Evolutionary conservation across 1,140 invertebrate genomes (phyloP).

Genomic region (Pseudomyrmex cubaensis): DNA sequence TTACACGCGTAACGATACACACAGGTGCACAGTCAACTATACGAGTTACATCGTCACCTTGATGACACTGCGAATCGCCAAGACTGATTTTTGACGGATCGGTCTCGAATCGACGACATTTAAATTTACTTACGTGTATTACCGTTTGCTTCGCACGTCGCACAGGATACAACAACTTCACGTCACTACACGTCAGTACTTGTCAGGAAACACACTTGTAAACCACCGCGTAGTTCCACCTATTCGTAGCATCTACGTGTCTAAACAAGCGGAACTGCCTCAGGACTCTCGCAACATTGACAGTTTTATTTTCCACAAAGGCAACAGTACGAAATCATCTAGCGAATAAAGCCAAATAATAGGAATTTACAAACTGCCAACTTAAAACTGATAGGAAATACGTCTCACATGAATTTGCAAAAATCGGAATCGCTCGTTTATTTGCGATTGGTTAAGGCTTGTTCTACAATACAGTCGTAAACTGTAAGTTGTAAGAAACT

Average conservation of each 20-base stretch:
- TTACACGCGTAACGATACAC: neutral
- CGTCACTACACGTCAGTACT: constrained; percentile 18
- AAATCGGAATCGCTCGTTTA: too few relatives aligned
- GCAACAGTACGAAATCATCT: too few relatives aligned
- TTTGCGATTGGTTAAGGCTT: too few relatives aligned
- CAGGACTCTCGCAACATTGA: constrained; percentile 31
- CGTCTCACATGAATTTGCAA: too few relatives aligned
- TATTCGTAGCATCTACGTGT: constrained; percentile 60
- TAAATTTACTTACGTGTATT: constrained; percentile 25
- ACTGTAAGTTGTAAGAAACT: too few relatives aligned
- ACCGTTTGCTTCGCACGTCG: neutral
- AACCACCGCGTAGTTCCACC: constrained; percentile 24
- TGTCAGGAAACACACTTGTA: neutral
- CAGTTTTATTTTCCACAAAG: constrained; percentile 36
- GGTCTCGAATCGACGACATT: neutral
- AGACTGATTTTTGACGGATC: neutral
- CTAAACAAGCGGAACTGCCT: neutral
- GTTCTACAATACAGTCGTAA: too few relatives aligned
- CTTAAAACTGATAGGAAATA: too few relatives aligned
- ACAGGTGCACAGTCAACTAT: neutral
- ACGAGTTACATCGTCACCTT: neutral
- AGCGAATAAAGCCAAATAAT: too few relatives aligned
- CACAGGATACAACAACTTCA: neutral
- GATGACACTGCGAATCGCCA: neutral
- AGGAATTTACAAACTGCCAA: too few relatives aligned